These are phyloP conservation scores for Cyphomyrus discorhynchus DNA, from an alignment of 2,113 vertebrate species.

Conservation along the genomic window DNA sequence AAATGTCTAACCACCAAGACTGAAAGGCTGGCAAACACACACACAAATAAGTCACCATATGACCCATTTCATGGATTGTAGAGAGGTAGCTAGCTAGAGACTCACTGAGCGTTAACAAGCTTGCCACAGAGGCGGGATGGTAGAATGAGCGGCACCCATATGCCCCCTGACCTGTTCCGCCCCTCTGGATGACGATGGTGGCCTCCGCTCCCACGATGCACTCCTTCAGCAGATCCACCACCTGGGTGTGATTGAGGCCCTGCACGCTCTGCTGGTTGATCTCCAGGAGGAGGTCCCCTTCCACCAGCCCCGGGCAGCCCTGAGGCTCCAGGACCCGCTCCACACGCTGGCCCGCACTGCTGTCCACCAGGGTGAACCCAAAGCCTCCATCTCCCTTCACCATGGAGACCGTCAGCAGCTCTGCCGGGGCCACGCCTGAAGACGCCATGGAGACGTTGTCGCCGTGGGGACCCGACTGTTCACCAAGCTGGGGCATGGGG, in stretches of 20 bases:
- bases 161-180: constrained; percentile 49
- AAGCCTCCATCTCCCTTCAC: constrained; percentile 97
- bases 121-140: background rate
- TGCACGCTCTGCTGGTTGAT: constrained; percentile 97
- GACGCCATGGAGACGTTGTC: constrained; percentile 95
- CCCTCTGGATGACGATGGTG: constrained; percentile 91
- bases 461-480: constrained; percentile 67
- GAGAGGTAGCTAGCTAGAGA: background rate
- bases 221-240: constrained; percentile 98
- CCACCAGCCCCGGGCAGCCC: constrained; percentile 85
- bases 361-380: constrained; percentile 97
- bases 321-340: constrained; percentile 95
- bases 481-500: constrained; percentile 74
- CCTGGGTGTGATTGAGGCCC: constrained; percentile 89
- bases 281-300: constrained; percentile 97
- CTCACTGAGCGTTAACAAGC: background rate
- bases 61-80: background rate
- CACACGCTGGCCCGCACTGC: constrained; percentile 93
- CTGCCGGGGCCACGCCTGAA: constrained; percentile 81
- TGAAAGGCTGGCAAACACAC: background rate
- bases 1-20: background rate
- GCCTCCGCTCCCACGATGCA: constrained; percentile 90
- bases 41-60: background rate
- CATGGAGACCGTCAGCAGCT: constrained; percentile 96
- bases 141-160: background rate